Conservation (phyloP, 1,140 invertebrate genomes). For the roundworm (Caenorhabditis elegans) region WBcel235 BX284604.4:2979501-2980000, state of each 20-base stretch:
- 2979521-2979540: too few relatives aligned
- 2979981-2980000: neutral
- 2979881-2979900: neutral
- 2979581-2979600: too few relatives aligned
- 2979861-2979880: neutral
- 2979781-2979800: constrained; percentile 8
- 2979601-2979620: too few relatives aligned
- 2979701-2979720: neutral
- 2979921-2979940: neutral
- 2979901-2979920: constrained; percentile 31
- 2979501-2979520: too few relatives aligned
- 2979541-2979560: too few relatives aligned
- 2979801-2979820: neutral
- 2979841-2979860: constrained; percentile 30
- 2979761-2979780: constrained; percentile 3
- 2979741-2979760: neutral
- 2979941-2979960: constrained; percentile 16
- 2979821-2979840: constrained; percentile 21
- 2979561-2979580: too few relatives aligned
- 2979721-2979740: constrained; percentile 9
- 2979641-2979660: too few relatives aligned
- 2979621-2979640: too few relatives aligned
- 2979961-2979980: neutral
- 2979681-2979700: too few relatives aligned
- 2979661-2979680: too few relatives aligned